Conservation (phyloP, 2,113 vertebrate species). For the Psophia crepitans region DNA sequence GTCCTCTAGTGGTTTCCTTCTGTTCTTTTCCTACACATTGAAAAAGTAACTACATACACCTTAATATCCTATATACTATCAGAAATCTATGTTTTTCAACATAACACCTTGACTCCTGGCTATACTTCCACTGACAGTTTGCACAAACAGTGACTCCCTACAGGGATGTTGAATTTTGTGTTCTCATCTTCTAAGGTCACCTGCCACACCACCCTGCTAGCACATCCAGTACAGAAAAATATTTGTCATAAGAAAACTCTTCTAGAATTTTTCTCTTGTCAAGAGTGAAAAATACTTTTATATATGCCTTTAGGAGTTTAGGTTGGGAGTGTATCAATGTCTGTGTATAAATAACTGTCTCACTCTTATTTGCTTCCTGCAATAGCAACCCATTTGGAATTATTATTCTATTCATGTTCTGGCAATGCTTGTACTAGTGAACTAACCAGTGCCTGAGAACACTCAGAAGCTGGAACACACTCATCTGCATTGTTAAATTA, state of each 20-base stretch:
- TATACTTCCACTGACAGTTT: not conserved
- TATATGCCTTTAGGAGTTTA: not conserved
- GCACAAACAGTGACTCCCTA: not conserved
- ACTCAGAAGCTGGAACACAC: not conserved
- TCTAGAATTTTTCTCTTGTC: not conserved
- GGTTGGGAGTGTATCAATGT: accelerated
- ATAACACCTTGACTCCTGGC: not conserved
- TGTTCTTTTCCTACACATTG: not conserved
- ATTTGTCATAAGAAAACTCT: not conserved
- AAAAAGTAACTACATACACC: not conserved
- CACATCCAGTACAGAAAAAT: not conserved
- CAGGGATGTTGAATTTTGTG: not conserved
- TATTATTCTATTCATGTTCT: not conserved
- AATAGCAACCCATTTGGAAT: not conserved
- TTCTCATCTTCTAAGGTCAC: not conserved
- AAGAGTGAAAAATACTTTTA: not conserved
- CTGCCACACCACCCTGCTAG: not conserved
- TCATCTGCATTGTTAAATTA: not conserved
- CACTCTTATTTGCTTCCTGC: not conserved
- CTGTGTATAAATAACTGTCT: not conserved
- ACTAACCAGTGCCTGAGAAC: not conserved
- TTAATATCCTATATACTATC: not conserved
- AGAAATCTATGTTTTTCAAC: not conserved
- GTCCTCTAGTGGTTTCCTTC: not conserved
- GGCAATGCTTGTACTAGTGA: not conserved